Evolutionary conservation across 1,140 invertebrate genomes (phyloP).

Genomic region (Zeugodacus cucurbitae): DNA sequence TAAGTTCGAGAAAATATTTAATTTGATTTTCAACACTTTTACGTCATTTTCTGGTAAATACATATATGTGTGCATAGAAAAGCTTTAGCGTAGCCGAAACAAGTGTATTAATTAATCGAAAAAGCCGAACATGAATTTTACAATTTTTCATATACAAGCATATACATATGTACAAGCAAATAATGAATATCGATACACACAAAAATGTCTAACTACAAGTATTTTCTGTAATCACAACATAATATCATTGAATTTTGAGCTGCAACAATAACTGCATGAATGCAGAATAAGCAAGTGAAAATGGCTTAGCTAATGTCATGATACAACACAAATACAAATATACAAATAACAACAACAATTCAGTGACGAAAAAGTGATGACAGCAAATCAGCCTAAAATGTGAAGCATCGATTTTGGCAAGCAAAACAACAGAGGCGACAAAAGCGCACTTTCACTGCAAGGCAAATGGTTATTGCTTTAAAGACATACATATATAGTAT

Average conservation of each 20-base stretch:
- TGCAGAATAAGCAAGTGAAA: background rate
- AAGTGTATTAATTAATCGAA: no score
- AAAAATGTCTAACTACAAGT: no score
- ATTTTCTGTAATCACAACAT: background rate
- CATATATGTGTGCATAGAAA: no score
- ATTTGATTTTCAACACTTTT: no score
- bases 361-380: background rate
- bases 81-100: no score
- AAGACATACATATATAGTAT: background rate
- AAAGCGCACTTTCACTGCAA: background rate
- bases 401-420: constrained; percentile 25
- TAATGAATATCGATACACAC: no score
- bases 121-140: no score
- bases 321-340: background rate
- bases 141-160: no score
- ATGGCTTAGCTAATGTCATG: background rate
- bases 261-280: background rate
- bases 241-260: background rate
- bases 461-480: background rate
- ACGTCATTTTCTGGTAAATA: no score
- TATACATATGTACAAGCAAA: background rate
- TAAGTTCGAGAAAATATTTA: no score
- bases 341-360: background rate
- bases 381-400: background rate
- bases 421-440: constrained; percentile 6